Evolutionary conservation across 1,140 invertebrate genomes (phyloP).

Genomic region (Phocides pigmalion): DNA sequence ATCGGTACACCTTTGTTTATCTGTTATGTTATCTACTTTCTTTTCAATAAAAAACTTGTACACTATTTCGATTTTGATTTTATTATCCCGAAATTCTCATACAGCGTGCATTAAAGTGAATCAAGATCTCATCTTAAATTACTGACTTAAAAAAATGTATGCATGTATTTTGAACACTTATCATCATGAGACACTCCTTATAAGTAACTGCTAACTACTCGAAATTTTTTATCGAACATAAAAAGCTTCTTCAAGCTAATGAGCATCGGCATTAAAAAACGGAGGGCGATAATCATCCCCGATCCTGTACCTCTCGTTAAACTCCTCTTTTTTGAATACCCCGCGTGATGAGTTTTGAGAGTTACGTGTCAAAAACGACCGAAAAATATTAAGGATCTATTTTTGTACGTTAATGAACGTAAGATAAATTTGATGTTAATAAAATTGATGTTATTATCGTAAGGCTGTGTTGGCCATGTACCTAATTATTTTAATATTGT

Average conservation of each 20-base stretch:
- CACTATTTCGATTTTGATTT: too few relatives aligned
- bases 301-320: slow-evolving; percentile 52
- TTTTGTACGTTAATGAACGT: slow-evolving; percentile 21
- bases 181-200: slow-evolving; percentile 21
- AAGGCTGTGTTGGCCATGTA: not conserved
- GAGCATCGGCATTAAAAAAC: slow-evolving; percentile 52
- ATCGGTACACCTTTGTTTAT: too few relatives aligned
- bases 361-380: slow-evolving; percentile 30
- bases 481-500: not conserved
- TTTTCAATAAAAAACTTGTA: too few relatives aligned
- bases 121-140: too few relatives aligned
- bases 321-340: slow-evolving; percentile 52
- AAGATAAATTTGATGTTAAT: not conserved
- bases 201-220: slow-evolving; percentile 33
- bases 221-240: slow-evolving; percentile 20
- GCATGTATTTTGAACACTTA: not conserved
- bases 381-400: slow-evolving; percentile 8
- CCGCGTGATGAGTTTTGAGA: slow-evolving; percentile 41
- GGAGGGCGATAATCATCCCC: slow-evolving; percentile 58
- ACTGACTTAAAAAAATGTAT: too few relatives aligned
- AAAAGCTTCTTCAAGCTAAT: slow-evolving; percentile 42
- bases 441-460: not conserved
- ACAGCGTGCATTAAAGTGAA: too few relatives aligned
- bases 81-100: too few relatives aligned
- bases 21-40: too few relatives aligned